These are phyloP conservation scores for Nomada goodeniana DNA, from an alignment of 2,888 invertebrate genomes.

Conservation along the genomic window DNA sequence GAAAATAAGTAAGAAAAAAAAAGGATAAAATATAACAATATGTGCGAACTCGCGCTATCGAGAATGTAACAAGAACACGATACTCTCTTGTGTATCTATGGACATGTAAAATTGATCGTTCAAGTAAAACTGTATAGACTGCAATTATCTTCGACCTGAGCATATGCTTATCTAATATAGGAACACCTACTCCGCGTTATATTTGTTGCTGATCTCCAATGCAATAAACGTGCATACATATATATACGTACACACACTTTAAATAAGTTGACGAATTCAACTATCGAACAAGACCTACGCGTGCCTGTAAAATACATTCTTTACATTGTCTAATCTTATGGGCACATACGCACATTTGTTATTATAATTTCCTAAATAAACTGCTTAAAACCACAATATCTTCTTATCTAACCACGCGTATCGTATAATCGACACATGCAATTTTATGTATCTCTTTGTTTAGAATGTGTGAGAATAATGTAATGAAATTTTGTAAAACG, in stretches of 20 bases:
- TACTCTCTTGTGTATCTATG: conserved; percentile 2
- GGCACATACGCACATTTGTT: conserved; percentile 61
- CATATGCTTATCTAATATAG: conserved; percentile 33
- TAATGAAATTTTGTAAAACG: background rate
- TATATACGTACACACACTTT: conserved; percentile 14
- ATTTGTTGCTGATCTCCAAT: conserved; percentile 31
- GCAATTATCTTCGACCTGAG: conserved; percentile 18
- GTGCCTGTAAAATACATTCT: conserved; percentile 42
- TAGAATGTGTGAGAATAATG: background rate
- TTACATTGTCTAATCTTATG: conserved; percentile 46
- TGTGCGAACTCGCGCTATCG: conserved; percentile 50
- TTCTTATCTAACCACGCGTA: conserved; percentile 10
- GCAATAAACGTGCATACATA: conserved; percentile 24
- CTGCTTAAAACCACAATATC: conserved; percentile 62
- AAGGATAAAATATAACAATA: conserved; percentile 13
- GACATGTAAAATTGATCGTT: conserved; percentile 15
- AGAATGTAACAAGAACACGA: background rate
- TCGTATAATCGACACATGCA: background rate
- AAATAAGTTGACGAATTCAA: conserved; percentile 39
- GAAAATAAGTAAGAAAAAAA: background rate
- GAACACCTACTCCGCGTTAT: conserved; percentile 11
- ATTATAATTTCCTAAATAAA: conserved; percentile 77
- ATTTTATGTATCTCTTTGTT: conserved; percentile 2
- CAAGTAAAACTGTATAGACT: conserved; percentile 23
- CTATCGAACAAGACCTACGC: conserved; percentile 31